Percentiles rank a stretch among this genome's conserved stretches.
phyloP scores from a whole-genome alignment of 2,888 invertebrate species.

The Pyrrhia umbra region DNA sequence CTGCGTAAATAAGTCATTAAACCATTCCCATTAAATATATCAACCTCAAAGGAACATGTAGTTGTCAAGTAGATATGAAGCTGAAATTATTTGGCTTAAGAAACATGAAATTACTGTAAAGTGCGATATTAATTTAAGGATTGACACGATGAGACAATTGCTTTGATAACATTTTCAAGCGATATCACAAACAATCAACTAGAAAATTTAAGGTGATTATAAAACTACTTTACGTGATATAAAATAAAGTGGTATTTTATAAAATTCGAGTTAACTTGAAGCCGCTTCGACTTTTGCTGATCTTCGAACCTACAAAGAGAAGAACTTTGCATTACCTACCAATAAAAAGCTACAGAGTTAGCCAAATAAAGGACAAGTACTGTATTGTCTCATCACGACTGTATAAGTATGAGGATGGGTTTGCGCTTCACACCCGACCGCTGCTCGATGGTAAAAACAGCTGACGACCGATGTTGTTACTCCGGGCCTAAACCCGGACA shows the following conservation, averaged over 20 bases:
- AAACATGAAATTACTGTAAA: constrained; percentile 18
- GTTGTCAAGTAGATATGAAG: constrained; percentile 33
- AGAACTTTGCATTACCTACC: neutral
- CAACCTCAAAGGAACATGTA: constrained; percentile 56
- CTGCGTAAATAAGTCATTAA: constrained; percentile 1
- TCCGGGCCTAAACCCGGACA: constrained; percentile 22
- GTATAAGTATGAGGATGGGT: constrained; percentile 40
- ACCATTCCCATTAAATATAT: constrained; percentile 23
- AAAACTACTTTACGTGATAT: constrained; percentile 13
- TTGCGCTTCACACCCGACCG: constrained; percentile 26
- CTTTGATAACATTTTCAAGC: neutral
- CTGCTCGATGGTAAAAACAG: constrained; percentile 15
- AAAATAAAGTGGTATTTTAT: constrained; percentile 7
- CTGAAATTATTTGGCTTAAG: constrained; percentile 39
- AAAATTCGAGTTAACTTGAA: constrained; percentile 6
- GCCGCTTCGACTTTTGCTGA: constrained; percentile 3
- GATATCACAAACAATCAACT: neutral
- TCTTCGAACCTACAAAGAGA: too few relatives aligned
- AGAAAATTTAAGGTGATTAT: constrained; percentile 8
- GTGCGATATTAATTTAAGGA: constrained; percentile 6
- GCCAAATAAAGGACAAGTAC: constrained; percentile 15
- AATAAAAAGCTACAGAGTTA: constrained; percentile 1
- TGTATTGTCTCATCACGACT: constrained; percentile 40
- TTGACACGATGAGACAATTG: constrained; percentile 40
- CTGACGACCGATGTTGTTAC: constrained; percentile 13